Percentiles rank a stretch among this genome's conserved stretches.
Conservation (phyloP, 2,797 vertebrate genomes). For the Pseudomugil gertrudae region DNA sequence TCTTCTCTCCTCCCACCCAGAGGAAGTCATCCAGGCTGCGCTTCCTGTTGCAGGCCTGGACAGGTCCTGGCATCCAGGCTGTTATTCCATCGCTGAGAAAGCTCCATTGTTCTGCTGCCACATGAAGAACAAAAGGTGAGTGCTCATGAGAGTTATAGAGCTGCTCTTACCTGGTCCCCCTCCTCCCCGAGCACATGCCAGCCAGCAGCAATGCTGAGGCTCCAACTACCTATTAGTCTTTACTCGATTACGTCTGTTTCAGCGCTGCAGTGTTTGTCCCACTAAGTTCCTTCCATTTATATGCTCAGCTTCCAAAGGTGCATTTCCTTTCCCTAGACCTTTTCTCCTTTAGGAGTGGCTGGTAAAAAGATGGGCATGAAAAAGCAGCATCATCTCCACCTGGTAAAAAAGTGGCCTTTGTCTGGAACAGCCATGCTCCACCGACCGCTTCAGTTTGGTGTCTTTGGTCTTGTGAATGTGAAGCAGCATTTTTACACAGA, state of each 20-base stretch:
- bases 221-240: slow-evolving; percentile 79
- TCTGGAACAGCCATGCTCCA: no score
- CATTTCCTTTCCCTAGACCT: no score
- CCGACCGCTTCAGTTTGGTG: no score
- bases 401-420: no score
- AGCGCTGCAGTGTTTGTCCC: slow-evolving; percentile 19
- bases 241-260: slow-evolving; percentile 76
- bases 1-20: no score
- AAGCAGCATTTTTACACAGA: no score
- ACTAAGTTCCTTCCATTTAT: no score
- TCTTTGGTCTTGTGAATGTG: no score
- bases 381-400: no score
- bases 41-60: slow-evolving; percentile 26
- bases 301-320: no score
- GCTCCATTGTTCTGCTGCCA: slow-evolving; percentile 75
- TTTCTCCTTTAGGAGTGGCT: no score
- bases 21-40: slow-evolving; percentile 7
- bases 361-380: no score
- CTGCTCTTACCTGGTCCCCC: slow-evolving; percentile 78
- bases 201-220: slow-evolving; percentile 21
- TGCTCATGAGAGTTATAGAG: slow-evolving; percentile 75
- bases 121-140: slow-evolving; percentile 73
- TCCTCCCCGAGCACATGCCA: slow-evolving; percentile 40
- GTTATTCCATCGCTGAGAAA: slow-evolving; percentile 75
- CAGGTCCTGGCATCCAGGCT: slow-evolving; percentile 32